Conservation (phyloP, 2,797 vertebrate species). For the Acanthornis magna region DNA sequence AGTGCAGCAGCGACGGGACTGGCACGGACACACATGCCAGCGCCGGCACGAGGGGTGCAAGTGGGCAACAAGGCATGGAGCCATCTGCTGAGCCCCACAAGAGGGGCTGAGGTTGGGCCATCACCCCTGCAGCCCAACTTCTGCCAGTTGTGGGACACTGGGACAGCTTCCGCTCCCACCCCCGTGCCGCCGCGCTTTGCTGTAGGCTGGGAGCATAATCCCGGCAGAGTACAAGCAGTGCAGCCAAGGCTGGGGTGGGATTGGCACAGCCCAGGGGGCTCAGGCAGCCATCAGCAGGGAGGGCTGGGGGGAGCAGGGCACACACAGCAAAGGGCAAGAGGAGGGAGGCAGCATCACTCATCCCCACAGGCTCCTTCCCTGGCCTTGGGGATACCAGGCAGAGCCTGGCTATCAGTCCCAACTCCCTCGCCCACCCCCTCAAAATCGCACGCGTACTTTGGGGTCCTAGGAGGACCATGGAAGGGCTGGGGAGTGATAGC, state of each 20-base stretch:
- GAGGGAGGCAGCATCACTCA: background rate
- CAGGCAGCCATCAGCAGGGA: slow-evolving; percentile 43
- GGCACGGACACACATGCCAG: slow-evolving; percentile 11
- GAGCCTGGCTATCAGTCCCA: background rate
- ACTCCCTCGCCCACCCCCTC: background rate
- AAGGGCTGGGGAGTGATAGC: background rate
- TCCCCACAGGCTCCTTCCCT: background rate
- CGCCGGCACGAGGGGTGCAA: background rate
- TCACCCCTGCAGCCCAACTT: background rate
- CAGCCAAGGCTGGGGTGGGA: slow-evolving; percentile 23
- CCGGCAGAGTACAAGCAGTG: slow-evolving; percentile 18
- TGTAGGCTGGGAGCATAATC: background rate
- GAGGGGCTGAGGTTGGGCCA: background rate
- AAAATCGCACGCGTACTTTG: background rate
- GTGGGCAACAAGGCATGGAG: background rate
- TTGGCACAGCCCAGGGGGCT: background rate
- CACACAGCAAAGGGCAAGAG: slow-evolving; percentile 25
- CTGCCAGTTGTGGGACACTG: background rate
- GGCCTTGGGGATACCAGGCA: background rate
- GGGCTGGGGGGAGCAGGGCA: background rate
- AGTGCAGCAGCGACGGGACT: slow-evolving; percentile 67
- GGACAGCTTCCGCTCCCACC: background rate
- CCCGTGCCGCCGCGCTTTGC: background rate
- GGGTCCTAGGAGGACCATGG: background rate
- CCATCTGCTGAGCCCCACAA: background rate